These are phyloP conservation scores for Falco naumanni DNA, from an alignment of 2,797 vertebrate genomes.

Conservation along the genomic window DNA sequence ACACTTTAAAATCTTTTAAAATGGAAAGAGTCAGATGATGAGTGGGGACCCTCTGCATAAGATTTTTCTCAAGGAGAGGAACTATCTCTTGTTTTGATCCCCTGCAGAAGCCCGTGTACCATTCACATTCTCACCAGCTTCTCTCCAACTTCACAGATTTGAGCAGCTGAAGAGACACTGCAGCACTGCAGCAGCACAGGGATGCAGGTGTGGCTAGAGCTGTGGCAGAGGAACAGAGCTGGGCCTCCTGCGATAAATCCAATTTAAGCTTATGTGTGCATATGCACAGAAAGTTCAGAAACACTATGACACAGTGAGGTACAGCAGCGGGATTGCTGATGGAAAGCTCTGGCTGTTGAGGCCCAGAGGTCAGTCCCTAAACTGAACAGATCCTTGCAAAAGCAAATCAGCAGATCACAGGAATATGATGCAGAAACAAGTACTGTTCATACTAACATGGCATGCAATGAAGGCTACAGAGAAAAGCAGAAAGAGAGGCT, in stretches of 20 bases:
- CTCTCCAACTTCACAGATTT: background rate
- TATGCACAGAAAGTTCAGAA: background rate
- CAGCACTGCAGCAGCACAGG: background rate
- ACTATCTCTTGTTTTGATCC: background rate
- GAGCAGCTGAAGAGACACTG: background rate
- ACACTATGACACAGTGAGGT: background rate
- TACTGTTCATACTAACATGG: background rate
- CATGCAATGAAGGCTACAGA: background rate
- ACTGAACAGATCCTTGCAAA: background rate
- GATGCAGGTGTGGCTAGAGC: background rate
- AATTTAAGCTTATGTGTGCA: background rate
- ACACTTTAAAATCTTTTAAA: background rate
- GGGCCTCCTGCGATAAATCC: background rate
- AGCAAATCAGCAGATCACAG: background rate
- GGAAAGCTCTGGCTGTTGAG: background rate
- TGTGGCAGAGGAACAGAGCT: background rate
- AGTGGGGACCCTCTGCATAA: background rate
- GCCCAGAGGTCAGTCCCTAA: background rate
- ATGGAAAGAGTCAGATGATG: background rate
- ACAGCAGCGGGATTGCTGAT: background rate
- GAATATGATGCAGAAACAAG: background rate
- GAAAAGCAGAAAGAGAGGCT: background rate
- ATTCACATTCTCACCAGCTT: background rate
- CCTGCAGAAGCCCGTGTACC: background rate
- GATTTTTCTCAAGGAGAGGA: background rate